Conservation (phyloP, 2,113 vertebrate genomes). For the Columbina picui region DNA sequence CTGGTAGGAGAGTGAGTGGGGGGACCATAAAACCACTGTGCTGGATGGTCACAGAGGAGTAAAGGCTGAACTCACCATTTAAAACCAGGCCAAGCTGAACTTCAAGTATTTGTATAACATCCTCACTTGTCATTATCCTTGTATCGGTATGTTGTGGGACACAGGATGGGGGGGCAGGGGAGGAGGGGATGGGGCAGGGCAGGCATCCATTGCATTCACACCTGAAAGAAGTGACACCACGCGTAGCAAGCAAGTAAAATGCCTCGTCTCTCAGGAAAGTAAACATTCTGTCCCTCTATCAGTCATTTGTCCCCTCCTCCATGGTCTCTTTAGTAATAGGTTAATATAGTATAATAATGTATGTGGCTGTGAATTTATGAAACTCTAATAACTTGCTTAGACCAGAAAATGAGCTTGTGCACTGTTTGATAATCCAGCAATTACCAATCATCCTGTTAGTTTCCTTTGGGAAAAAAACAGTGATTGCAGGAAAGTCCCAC, state of each 20-base stretch:
- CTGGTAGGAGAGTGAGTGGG: neutral
- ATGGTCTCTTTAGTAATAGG: neutral
- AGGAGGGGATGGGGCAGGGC: neutral
- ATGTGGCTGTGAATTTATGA: neutral
- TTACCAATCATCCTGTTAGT: neutral
- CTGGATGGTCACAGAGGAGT: neutral
- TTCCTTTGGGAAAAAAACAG: slow-evolving; percentile 36
- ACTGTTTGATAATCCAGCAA: slow-evolving; percentile 36
- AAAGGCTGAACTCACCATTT: neutral
- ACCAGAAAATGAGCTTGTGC: slow-evolving; percentile 36
- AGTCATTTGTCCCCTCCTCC: neutral
- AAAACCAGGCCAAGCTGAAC: neutral
- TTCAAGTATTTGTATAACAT: neutral
- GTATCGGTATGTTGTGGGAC: neutral
- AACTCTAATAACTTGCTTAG: neutral
- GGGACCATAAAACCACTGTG: neutral
- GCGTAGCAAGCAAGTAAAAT: neutral
- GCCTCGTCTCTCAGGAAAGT: neutral
- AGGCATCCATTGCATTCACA: neutral
- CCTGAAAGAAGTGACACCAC: neutral
- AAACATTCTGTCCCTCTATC: neutral
- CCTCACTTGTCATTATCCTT: neutral
- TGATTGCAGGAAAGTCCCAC: slow-evolving; percentile 6
- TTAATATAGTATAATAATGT: neutral
- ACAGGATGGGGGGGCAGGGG: no score